These are phyloP conservation scores for Rhynchonycteris naso DNA, from an alignment of 2,797 vertebrate genomes.

Conservation along the genomic window DNA sequence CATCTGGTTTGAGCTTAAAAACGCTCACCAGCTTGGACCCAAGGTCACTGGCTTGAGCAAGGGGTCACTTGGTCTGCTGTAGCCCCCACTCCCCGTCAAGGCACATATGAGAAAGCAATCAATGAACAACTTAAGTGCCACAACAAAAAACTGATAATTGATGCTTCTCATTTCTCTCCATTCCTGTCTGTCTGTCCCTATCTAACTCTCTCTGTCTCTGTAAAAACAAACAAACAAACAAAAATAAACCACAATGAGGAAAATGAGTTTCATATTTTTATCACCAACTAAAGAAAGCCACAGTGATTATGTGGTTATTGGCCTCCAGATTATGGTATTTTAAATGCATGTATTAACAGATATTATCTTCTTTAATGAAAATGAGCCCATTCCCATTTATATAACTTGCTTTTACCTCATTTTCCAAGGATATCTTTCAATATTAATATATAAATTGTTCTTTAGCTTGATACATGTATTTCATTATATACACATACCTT, in stretches of 20 bases:
- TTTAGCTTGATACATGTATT: not conserved
- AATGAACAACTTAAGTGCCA: too few species aligned
- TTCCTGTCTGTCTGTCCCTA: too few species aligned
- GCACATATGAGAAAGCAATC: too few species aligned
- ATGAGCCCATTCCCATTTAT: not conserved
- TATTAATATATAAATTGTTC: not conserved
- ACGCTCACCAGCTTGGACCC: too few species aligned
- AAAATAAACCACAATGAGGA: not conserved
- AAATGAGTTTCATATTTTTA: not conserved
- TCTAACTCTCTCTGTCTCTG: too few species aligned
- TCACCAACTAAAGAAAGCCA: not conserved
- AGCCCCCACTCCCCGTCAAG: too few species aligned
- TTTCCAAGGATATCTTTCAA: constrained; percentile 14
- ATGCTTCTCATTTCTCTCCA: too few species aligned
- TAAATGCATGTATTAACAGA: not conserved
- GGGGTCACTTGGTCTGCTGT: too few species aligned
- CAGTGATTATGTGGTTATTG: not conserved
- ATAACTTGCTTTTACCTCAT: constrained; percentile 32
- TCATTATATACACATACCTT: constrained; percentile 17
- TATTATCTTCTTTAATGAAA: constrained; percentile 12
- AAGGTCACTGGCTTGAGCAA: too few species aligned
- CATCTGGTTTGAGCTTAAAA: too few species aligned
- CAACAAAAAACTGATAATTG: too few species aligned
- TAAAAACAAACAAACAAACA: too few species aligned
- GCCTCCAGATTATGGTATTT: not conserved